These are phyloP conservation scores for Spialia ferax DNA, from an alignment of 2,888 invertebrate genomes.

Conservation along the genomic window DNA sequence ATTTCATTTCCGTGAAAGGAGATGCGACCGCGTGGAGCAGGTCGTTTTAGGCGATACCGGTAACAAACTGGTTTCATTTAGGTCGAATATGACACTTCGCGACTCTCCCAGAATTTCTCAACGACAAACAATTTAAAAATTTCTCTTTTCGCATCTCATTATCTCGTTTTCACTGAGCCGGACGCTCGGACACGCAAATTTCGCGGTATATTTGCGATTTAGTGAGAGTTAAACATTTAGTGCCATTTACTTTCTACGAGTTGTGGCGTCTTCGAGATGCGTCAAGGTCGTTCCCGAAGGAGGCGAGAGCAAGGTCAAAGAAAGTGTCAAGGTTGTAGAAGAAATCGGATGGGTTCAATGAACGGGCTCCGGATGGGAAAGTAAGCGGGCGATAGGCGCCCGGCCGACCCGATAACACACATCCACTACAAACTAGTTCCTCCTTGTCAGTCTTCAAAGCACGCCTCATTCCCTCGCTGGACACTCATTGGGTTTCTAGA, in stretches of 20 bases:
- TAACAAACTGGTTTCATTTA: conserved; percentile 77
- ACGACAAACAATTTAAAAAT: conserved; percentile 80
- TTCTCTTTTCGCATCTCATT: conserved; percentile 86
- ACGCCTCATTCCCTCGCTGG: conserved; percentile 49
- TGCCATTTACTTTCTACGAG: conserved; percentile 77
- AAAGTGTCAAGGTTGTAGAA: conserved; percentile 85
- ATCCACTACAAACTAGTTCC: conserved; percentile 75
- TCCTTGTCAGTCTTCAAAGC: conserved; percentile 57
- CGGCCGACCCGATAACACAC: conserved; percentile 82
- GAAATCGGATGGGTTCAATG: conserved; percentile 82
- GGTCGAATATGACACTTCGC: conserved; percentile 77
- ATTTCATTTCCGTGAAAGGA: conserved; percentile 59
- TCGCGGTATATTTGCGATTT: conserved; percentile 70
- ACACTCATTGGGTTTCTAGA: conserved; percentile 58
- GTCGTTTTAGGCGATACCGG: conserved; percentile 61
- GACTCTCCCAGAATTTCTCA: conserved; percentile 82
- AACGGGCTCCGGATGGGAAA: conserved; percentile 77
- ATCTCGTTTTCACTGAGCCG: conserved; percentile 81
- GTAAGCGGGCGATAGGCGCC: conserved; percentile 69
- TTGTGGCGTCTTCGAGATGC: conserved; percentile 53
- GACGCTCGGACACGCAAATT: conserved; percentile 72
- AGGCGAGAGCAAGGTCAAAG: conserved; percentile 75
- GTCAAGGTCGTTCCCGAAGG: conserved; percentile 73
- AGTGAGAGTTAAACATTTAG: conserved; percentile 78
- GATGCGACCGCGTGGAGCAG: conserved; percentile 49